These are phyloP conservation scores for Nasua narica DNA, from an alignment of 2,797 vertebrate species.

Conservation along the genomic window DNA sequence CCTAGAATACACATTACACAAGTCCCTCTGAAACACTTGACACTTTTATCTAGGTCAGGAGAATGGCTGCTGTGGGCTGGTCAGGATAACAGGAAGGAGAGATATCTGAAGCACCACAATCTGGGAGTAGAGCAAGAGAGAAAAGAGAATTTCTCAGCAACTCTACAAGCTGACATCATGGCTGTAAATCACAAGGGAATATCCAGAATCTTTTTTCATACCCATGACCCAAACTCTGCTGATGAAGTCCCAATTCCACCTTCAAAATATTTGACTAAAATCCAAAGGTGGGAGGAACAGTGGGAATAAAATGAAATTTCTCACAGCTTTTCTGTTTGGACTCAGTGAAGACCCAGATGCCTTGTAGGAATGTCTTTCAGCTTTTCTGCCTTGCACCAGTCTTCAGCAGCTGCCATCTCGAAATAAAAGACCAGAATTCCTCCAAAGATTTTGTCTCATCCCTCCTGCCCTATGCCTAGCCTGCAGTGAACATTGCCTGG, in stretches of 20 bases:
- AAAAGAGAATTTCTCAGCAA: background rate
- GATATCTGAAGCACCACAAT: background rate
- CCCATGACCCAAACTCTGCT: background rate
- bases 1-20: background rate
- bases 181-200: background rate
- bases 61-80: background rate
- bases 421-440: accelerated
- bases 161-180: too few relatives aligned
- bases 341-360: background rate
- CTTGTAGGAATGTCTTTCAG: background rate
- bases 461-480: background rate
- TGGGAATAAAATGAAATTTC: background rate
- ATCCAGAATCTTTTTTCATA: background rate
- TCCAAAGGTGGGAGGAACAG: background rate
- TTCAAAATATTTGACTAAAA: background rate
- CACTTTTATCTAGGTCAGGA: background rate
- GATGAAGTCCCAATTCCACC: background rate
- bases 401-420: background rate
- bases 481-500: too few relatives aligned
- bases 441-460: background rate
- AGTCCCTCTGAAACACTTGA: background rate
- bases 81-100: background rate
- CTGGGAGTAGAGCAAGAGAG: background rate
- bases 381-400: background rate
- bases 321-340: background rate